These are phyloP conservation scores for Nipponacmea schrenckii DNA, from an alignment of 2,888 invertebrate species.

Conservation along the genomic window DNA sequence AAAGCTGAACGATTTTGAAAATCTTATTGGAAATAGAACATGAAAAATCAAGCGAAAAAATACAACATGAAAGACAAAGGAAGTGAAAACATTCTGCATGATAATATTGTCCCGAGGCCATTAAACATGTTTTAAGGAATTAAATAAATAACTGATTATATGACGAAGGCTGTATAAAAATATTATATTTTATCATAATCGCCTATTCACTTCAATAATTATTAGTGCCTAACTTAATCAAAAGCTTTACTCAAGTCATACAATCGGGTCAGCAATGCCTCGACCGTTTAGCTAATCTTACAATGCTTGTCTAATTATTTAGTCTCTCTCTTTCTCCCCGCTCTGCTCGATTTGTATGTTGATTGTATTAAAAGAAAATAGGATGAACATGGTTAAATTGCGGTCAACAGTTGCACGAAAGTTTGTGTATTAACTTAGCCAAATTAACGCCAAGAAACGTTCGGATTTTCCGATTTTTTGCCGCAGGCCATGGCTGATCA, in stretches of 20 bases:
- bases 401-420: conserved; percentile 5
- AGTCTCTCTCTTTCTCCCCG: background rate
- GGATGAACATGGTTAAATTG: conserved; percentile 7
- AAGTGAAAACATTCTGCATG: too few species aligned
- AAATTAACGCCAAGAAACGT: conserved; percentile 1
- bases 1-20: too few species aligned
- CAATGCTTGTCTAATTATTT: conserved; percentile 8
- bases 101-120: too few species aligned
- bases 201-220: background rate
- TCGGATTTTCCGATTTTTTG: background rate
- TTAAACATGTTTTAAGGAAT: too few species aligned
- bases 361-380: conserved; percentile 4
- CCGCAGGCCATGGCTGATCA: background rate
- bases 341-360: background rate
- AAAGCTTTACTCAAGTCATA: too few species aligned
- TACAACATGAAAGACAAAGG: too few species aligned
- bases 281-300: conserved; percentile 4
- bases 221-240: background rate
- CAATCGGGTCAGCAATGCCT: background rate
- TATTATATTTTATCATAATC: conserved; percentile 6
- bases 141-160: background rate
- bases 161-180: conserved; percentile 2
- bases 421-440: background rate
- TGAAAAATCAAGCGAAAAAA: too few species aligned
- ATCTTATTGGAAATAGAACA: too few species aligned